Percentiles rank a stretch among this genome's conserved stretches.
Evolutionary conservation across 2,888 invertebrate species (phyloP).

Genomic region (Odontomyia ornata): DNA sequence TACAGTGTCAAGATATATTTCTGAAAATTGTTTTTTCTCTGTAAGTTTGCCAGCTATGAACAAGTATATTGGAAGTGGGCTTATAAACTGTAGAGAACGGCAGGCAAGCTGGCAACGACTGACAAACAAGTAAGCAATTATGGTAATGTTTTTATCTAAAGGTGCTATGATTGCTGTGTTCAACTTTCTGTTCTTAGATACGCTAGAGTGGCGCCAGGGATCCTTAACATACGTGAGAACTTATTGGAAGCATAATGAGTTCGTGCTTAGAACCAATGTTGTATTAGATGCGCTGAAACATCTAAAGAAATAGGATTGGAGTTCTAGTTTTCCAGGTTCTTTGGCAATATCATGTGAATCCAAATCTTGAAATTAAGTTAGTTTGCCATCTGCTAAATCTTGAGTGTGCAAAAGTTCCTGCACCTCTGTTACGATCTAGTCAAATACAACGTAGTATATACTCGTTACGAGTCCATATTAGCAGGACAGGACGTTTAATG

Average conservation of each 20-base stretch:
- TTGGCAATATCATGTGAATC: too few species aligned
- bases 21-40: not conserved
- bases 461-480: not conserved
- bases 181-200: constrained; percentile 1
- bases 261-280: too few species aligned
- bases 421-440: not conserved
- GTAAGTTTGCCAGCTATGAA: not conserved
- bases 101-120: not conserved
- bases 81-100: not conserved
- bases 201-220: not conserved
- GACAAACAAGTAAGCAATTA: not conserved
- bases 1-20: not conserved
- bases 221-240: not conserved
- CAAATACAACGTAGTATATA: not conserved
- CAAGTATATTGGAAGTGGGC: not conserved
- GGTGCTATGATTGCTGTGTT: not conserved
- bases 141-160: not conserved
- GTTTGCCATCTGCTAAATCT: not conserved
- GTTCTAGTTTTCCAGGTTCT: too few species aligned
- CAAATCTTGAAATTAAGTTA: too few species aligned
- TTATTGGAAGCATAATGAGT: too few species aligned
- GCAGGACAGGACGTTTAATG: constrained; percentile 3
- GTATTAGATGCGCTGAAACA: too few species aligned
- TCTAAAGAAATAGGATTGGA: too few species aligned
- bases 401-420: not conserved